A percentile compares a stretch with the other conserved stretches of the same genome.
Evolutionary conservation across 2,113 vertebrate genomes (phyloP).

Genomic region (Odobenus rosmarus): DNA sequence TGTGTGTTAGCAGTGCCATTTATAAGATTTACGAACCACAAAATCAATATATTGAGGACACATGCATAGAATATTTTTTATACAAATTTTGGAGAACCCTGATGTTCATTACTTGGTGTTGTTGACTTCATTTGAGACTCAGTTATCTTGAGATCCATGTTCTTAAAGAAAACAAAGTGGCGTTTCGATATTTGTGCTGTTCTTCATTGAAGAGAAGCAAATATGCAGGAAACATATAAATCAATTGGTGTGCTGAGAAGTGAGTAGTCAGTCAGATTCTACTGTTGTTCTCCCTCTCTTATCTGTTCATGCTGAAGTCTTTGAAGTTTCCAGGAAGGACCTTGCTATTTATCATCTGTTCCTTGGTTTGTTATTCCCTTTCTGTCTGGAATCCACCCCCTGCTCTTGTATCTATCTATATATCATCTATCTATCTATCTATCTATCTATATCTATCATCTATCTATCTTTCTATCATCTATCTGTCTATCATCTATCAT

Average conservation of each 20-base stretch:
- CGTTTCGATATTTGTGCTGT: not conserved
- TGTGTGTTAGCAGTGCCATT: not conserved
- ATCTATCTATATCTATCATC: not conserved
- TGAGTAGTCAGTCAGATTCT: not conserved
- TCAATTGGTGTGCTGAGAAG: not conserved
- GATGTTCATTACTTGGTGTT: not conserved
- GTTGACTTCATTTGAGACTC: not conserved
- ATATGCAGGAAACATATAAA: not conserved
- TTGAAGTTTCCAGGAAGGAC: not conserved
- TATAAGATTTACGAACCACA: not conserved
- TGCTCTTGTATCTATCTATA: not conserved
- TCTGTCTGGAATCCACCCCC: not conserved
- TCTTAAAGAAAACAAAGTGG: not conserved
- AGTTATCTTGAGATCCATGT: not conserved
- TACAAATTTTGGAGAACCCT: not conserved
- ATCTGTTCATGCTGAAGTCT: not conserved
- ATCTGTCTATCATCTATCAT: no score
- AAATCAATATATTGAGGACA: not conserved
- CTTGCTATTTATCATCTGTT: not conserved
- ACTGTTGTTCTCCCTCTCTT: not conserved
- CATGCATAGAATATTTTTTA: not conserved
- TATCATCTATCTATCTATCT: not conserved
- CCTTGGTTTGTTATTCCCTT: not conserved
- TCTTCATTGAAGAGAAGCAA: not conserved
- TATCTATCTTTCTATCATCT: no score